Evolutionary conservation across 35 echinoderm and acorn worm species (phyloP).

Genomic region (Strongylocentrotus purpuratus): DNA sequence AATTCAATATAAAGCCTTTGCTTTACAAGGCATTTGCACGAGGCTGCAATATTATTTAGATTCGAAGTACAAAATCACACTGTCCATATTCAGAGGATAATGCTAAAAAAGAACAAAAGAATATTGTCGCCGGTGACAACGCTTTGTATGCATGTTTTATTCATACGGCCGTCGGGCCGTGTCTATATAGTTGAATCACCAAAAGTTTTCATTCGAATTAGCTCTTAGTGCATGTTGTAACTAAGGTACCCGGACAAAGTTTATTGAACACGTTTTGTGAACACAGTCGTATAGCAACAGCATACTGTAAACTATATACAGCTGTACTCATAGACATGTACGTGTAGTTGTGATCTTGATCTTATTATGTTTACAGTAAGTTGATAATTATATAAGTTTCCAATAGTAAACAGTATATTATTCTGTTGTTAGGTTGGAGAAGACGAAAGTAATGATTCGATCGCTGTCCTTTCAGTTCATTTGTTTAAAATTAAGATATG

Average conservation of each 20-base stretch:
- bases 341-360: neutral
- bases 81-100: neutral
- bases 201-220: too few relatives aligned
- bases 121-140: neutral
- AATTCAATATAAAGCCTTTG: neutral
- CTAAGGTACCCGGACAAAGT: neutral
- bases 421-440: too few relatives aligned
- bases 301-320: neutral
- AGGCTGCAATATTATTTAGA: neutral
- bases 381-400: neutral
- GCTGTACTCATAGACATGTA: too few relatives aligned
- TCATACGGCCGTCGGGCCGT: neutral
- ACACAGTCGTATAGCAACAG: neutral
- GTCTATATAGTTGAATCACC: too few relatives aligned
- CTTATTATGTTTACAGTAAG: neutral
- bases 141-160: neutral
- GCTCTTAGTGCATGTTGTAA: too few relatives aligned
- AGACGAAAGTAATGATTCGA: too few relatives aligned
- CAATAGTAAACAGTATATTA: neutral
- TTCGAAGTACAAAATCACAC: neutral
- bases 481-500: too few relatives aligned
- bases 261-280: neutral
- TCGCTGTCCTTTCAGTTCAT: too few relatives aligned
- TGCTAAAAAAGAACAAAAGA: neutral
- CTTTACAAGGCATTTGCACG: neutral